Conservation (phyloP, 2,113 vertebrate genomes). For the Cervus canadensis region DNA sequence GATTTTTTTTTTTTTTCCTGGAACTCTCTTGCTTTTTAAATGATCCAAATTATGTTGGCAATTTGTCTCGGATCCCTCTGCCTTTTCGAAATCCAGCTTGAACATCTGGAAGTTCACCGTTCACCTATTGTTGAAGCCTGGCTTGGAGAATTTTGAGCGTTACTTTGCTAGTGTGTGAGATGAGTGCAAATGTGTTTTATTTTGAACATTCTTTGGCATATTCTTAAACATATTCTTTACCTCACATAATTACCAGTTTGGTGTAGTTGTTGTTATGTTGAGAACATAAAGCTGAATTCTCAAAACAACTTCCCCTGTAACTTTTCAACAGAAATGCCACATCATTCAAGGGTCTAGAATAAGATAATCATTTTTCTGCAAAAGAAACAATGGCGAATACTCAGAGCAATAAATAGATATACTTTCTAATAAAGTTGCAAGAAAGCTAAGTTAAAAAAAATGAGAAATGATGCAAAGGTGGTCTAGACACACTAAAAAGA, state of each 20-base stretch:
- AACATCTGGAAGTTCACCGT: background rate
- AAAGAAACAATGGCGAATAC: background rate
- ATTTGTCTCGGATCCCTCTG: background rate
- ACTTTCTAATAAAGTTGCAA: background rate
- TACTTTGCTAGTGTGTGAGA: background rate
- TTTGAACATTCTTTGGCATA: background rate
- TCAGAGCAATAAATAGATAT: background rate
- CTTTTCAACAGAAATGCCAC: background rate
- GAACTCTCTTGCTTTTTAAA: background rate
- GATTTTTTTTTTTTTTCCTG: background rate
- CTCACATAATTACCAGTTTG: background rate
- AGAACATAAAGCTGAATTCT: background rate
- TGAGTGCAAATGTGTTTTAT: background rate
- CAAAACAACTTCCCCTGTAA: background rate
- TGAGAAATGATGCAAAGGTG: background rate
- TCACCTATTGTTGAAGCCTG: background rate
- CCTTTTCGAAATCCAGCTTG: background rate
- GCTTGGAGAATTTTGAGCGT: background rate
- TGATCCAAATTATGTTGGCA: background rate
- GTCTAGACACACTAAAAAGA: background rate
- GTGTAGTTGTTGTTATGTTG: background rate
- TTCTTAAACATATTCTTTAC: background rate
- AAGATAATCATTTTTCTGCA: background rate
- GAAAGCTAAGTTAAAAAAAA: background rate
- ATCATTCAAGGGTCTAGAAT: background rate